Base-by-base conservation (phyloP, 2,888 invertebrate species). In the Spodoptera exigua region DNA sequence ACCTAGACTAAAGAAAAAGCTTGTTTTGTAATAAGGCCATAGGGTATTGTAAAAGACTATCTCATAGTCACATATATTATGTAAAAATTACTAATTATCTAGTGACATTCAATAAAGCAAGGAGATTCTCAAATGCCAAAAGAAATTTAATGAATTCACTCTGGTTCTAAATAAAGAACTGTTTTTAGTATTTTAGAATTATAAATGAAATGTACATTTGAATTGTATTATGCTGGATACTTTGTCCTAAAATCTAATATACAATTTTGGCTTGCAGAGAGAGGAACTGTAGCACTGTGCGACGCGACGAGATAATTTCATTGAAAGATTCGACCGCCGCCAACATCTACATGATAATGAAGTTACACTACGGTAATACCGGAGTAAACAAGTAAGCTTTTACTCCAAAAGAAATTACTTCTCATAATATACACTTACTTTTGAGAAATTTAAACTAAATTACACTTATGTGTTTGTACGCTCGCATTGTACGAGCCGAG, bases 251-350 rank as follows among this genome's bases (percentile, higher is more conserved):
- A 14, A 7, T 2, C 2, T 32, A 5, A 5, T n/a, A 21, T 3
- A 21, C 7, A n/a, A 44, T 3, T 70, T 53, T 65, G 10, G 34
- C 63, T 13, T 1, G 3, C 4, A 36, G 11, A 11, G 4, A 3
- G 5, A 0, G 4, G 12, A 32, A 0, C 13, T 10, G 11, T n/a
- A 37, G 2, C 51, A 35, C 55, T 13, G 40, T 55, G 68, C 40
- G 9, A 39, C 27, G 35, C 40, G 41, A 52, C 37, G 48, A 45
- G 17, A 11, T 69, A 68, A 69, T 73, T 73, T 55, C 46, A 69
- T 67, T 60, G 51, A 61, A 52, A 60, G 51, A 69, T 73, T 68
- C 61, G 51, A 72, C 68, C 68, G 39, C 54, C 59, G 41, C n/a
- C 43, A 13, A 55, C 55, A 13, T 51, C 35, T 46, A 47, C 16